A percentile compares a stretch with the other conserved stretches of the same genome.
Evolutionary conservation across 2,113 vertebrate species (phyloP).

Genomic region (Alligator sinensis): DNA sequence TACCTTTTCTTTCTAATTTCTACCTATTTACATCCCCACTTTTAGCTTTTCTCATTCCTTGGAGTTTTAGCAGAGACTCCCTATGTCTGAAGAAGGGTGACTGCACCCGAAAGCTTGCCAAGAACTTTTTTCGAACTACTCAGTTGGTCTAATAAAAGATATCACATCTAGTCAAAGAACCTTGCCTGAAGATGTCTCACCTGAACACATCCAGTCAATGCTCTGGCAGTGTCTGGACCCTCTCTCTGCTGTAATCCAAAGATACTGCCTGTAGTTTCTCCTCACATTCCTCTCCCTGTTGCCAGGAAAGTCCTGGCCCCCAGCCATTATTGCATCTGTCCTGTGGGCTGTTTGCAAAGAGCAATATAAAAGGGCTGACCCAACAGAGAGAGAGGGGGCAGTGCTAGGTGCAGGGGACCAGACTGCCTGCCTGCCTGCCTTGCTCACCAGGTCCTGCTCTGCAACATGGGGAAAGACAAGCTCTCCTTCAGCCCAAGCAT

Average conservation of each 20-base stretch:
- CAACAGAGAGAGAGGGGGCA: slow-evolving; percentile 10
- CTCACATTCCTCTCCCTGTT: background rate
- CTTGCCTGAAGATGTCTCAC: slow-evolving; percentile 8
- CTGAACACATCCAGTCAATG: background rate
- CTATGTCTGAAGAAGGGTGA: too few species aligned
- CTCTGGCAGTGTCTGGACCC: slow-evolving; percentile 7
- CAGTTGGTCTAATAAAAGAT: too few species aligned
- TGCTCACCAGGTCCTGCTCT: background rate
- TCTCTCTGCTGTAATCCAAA: background rate
- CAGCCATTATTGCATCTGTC: slow-evolving; percentile 65
- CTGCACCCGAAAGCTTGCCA: too few species aligned
- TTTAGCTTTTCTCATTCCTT: too few species aligned
- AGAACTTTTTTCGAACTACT: too few species aligned
- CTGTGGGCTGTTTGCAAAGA: slow-evolving; percentile 55
- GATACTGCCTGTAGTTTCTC: slow-evolving; percentile 55
- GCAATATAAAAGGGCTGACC: slow-evolving; percentile 56
- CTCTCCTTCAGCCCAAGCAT: slow-evolving; percentile 30
- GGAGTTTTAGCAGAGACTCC: too few species aligned
- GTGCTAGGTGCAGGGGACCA: slow-evolving; percentile 34
- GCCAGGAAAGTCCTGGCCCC: slow-evolving; percentile 57
- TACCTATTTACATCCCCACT: too few species aligned
- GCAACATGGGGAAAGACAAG: slow-evolving; percentile 43
- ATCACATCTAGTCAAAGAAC: too few species aligned
- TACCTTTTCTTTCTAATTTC: too few species aligned
- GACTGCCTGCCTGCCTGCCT: background rate